Evolutionary conservation across 2,113 vertebrate species (phyloP).

Genomic region (Chaenocephalus aceratus): DNA sequence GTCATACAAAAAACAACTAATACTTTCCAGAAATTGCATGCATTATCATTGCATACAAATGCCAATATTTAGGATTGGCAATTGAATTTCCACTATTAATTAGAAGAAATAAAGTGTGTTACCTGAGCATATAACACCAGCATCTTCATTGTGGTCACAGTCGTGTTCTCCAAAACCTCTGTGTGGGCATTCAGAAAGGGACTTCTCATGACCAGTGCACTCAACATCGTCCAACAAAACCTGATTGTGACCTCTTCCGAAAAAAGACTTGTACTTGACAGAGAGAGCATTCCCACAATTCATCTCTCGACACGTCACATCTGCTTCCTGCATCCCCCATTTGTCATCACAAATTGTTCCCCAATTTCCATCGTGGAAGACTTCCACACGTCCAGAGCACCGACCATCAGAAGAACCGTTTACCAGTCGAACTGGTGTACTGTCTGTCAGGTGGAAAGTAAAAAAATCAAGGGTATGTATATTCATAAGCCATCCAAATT

Average conservation of each 20-base stretch:
- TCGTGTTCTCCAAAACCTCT: conserved; percentile 69
- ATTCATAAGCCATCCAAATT: not conserved
- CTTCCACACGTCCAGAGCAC: conserved; percentile 74
- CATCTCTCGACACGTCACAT: conserved; percentile 65
- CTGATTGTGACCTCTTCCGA: conserved; percentile 50
- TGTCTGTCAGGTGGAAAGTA: conserved; percentile 45
- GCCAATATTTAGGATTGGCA: not conserved
- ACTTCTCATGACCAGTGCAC: conserved; percentile 70
- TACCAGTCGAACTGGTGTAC: conserved; percentile 53
- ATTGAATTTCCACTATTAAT: not conserved
- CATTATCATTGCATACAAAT: not conserved
- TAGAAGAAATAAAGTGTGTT: not conserved
- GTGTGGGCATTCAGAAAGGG: conserved; percentile 67
- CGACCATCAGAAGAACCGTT: conserved; percentile 60
- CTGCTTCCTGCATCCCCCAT: conserved; percentile 73
- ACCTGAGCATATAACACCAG: conserved; percentile 76
- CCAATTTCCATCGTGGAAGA: conserved; percentile 67
- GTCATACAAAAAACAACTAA: not conserved
- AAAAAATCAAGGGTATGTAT: not conserved
- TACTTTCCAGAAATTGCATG: not conserved
- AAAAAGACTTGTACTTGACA: conserved; percentile 64
- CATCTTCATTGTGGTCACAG: conserved; percentile 75
- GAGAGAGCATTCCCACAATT: conserved; percentile 61
- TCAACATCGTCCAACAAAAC: conserved; percentile 74
- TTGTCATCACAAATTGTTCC: conserved; percentile 77